Evolutionary conservation across 1,140 invertebrate genomes (phyloP).

Genomic region (Heliconius eleuchia): DNA sequence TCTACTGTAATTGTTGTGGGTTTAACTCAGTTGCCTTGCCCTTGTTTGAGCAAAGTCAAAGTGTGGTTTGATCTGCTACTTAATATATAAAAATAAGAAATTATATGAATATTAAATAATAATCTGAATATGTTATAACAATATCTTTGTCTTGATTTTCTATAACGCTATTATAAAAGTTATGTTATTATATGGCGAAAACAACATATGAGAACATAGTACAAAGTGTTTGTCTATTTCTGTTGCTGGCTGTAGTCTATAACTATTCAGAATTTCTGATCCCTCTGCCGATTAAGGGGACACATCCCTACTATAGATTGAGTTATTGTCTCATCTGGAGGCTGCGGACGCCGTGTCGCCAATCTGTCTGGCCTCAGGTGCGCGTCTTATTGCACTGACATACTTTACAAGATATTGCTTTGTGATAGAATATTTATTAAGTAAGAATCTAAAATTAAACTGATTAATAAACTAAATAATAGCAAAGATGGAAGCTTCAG

Average conservation of each 20-base stretch:
- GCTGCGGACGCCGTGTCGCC: conserved; percentile 44
- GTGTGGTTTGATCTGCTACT: background rate
- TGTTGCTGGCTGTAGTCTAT: background rate
- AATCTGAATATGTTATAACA: too few relatives aligned
- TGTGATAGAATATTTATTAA: conserved; percentile 26
- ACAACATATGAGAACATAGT: background rate
- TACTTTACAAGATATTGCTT: conserved; percentile 38
- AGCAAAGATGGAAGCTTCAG: too few relatives aligned
- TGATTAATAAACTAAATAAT: background rate
- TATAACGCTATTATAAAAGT: too few relatives aligned
- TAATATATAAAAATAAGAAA: background rate
- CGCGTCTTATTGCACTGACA: conserved; percentile 43
- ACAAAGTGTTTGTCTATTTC: background rate
- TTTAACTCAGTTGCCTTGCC: background rate
- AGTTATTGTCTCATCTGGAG: conserved; percentile 61
- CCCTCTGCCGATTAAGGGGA: conserved; percentile 16
- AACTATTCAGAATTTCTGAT: conserved; percentile 14
- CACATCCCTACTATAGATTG: conserved; percentile 46
- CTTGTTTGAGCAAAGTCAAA: background rate
- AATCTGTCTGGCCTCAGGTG: conserved; percentile 50
- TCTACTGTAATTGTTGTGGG: background rate
- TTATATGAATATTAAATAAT: background rate
- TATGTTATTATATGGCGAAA: too few relatives aligned
- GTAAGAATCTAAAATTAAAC: conserved; percentile 12
- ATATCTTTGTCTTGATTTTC: too few relatives aligned